A percentile compares a stretch with the other conserved stretches of the same genome.
phyloP scores from a whole-genome alignment of 2,113 vertebrate species.

The Lethenteron camtschaticum region DNA sequence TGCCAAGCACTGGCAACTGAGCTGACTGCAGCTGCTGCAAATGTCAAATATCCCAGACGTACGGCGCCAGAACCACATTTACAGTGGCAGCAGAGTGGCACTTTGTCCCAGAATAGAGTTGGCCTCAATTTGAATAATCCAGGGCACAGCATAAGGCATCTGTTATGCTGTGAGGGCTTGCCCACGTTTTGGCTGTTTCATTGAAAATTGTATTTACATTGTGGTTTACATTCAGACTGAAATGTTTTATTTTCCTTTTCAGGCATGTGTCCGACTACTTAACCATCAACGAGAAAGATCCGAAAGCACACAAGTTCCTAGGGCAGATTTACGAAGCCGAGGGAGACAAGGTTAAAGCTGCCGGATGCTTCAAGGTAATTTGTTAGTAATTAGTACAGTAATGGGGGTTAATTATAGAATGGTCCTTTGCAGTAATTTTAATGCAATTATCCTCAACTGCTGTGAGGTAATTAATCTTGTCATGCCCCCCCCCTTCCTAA shows the following conservation, averaged over 20 bases:
- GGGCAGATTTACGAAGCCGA: conserved; percentile 74
- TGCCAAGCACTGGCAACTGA: too few relatives aligned
- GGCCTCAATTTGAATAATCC: not conserved
- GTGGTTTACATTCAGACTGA: not conserved
- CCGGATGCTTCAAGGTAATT: conserved; percentile 79
- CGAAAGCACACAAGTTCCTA: conserved; percentile 83
- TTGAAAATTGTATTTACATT: not conserved
- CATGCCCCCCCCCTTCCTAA: too few relatives aligned
- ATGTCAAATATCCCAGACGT: too few relatives aligned
- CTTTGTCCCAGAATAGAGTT: not conserved
- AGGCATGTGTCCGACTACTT: conserved; percentile 75
- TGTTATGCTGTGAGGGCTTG: not conserved
- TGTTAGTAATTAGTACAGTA: too few relatives aligned
- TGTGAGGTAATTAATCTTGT: too few relatives aligned
- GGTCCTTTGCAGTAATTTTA: too few relatives aligned
- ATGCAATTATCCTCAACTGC: too few relatives aligned
- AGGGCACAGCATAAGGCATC: not conserved
- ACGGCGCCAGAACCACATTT: not conserved
- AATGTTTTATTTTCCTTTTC: conserved; percentile 8
- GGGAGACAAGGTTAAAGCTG: conserved; percentile 54
- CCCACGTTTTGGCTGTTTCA: not conserved
- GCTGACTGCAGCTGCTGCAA: too few relatives aligned
- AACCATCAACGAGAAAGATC: conserved; percentile 61
- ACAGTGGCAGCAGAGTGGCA: not conserved
- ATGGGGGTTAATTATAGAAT: too few relatives aligned